Base-by-base conservation (phyloP, 2,113 vertebrate species). In the Lynx canadensis region DNA sequence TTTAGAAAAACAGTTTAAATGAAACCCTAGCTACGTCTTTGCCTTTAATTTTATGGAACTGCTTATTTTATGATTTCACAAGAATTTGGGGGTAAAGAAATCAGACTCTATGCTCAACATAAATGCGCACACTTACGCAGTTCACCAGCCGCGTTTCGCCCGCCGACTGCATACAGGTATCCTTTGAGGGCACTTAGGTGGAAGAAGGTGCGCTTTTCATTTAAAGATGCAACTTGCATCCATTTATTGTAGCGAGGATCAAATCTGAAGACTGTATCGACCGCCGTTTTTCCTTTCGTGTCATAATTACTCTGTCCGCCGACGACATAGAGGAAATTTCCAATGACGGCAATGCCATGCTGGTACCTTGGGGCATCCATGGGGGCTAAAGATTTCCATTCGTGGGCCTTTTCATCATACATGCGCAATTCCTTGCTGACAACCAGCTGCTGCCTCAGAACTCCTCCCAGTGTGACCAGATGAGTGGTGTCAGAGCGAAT, bases 111-210 rank as follows among this genome's bases (percentile, higher is more conserved):
- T 48, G 60, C n/a, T 83, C 74, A 81, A 82, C 38, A 79, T 29
- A 78, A 86, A 81, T 36, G 36, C 2, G 33, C n/a, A 91, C 31
- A 99, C 99, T 99, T 98, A 99, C 99, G 99, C 2, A 99, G 99
- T 98, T 99, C 99, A 29, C 99, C 99, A 14, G 99, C 99, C 7
- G 99, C 99, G 4, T 99, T 99, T 73, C 99, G 99, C 27, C 99
- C 99, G 29, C 99, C 99, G 0, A 99, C 99, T 23, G 99, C 99
- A 5, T 99, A 99, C 96, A 99, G 99, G 98, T 99, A 99, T 98
- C 99, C 99, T 99, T 99, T 99, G 98, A 99, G 99, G 96, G 99
- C 99, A 98, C 99, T 99, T 98, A 99, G 99, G 99, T 99, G 99
- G 99, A 99, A 99, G 99, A 99, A 99, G 98, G 99, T 99, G 36